A percentile compares a stretch with the other conserved stretches of the same genome.
These are phyloP conservation scores for Ganaspis brasiliensis DNA, from an alignment of 2,888 invertebrate species.

Conservation along the genomic window DNA sequence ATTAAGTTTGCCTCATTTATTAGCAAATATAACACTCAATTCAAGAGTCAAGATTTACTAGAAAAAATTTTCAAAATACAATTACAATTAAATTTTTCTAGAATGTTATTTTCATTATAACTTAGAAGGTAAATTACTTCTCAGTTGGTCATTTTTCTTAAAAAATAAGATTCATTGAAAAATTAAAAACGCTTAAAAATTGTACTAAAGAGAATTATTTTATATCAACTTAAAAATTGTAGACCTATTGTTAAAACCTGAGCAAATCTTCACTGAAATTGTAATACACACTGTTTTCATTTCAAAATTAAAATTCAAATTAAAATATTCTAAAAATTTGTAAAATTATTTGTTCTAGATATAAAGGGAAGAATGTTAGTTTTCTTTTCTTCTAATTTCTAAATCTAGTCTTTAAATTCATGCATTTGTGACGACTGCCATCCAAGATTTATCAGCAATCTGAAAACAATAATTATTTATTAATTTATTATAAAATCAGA, in stretches of 20 bases:
- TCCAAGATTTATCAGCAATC: constrained; percentile 68
- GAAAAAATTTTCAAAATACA: too few relatives aligned
- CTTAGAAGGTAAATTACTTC: too few relatives aligned
- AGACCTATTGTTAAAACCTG: constrained; percentile 8
- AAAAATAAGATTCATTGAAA: neutral
- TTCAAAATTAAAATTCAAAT: neutral
- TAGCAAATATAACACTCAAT: too few relatives aligned
- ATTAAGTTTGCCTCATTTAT: too few relatives aligned
- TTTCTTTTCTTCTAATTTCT: neutral
- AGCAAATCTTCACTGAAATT: constrained; percentile 12
- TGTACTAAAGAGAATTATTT: neutral
- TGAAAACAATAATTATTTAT: constrained; percentile 60
- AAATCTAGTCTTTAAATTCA: constrained; percentile 71
- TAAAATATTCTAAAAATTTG: neutral
- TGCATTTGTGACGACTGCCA: constrained; percentile 72
- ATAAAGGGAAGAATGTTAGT: neutral
- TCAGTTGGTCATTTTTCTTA: too few relatives aligned
- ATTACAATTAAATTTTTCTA: too few relatives aligned
- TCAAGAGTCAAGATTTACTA: too few relatives aligned
- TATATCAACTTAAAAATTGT: neutral
- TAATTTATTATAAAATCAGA: constrained; percentile 35
- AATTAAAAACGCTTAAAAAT: too few relatives aligned
- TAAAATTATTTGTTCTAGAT: neutral
- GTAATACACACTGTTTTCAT: neutral
- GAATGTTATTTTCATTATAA: too few relatives aligned